Conservation (phyloP, 2,113 vertebrate genomes). For the Oncorhynchus masou region DNA sequence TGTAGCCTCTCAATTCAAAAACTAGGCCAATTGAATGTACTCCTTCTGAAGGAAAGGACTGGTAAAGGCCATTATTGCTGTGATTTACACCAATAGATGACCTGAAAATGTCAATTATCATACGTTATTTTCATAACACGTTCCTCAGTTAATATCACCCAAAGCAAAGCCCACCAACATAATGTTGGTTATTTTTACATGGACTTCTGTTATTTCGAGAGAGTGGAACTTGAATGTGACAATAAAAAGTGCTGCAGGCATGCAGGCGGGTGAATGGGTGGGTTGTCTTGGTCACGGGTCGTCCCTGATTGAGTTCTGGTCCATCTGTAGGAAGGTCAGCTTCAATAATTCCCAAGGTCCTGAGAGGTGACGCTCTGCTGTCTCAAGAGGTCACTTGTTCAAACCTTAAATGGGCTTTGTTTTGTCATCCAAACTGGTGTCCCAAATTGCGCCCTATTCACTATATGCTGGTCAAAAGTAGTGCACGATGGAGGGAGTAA, state of each 20-base stretch:
- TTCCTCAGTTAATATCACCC: no score
- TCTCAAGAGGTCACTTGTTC: conserved; percentile 18
- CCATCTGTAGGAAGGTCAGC: conserved; percentile 26
- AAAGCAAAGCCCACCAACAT: no score
- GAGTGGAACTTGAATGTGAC: background rate
- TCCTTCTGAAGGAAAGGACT: background rate
- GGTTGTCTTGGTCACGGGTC: conserved; percentile 6
- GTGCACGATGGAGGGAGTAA: no score
- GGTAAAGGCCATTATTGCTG: no score
- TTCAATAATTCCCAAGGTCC: background rate
- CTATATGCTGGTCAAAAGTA: no score
- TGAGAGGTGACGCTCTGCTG: background rate
- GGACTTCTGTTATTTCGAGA: background rate
- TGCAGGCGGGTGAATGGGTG: conserved; percentile 17
- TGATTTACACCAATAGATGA: no score
- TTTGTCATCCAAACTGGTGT: background rate
- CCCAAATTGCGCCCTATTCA: no score
- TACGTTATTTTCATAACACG: no score
- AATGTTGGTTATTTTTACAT: background rate
- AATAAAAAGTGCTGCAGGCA: background rate
- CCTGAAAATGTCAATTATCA: no score
- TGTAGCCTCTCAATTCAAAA: background rate
- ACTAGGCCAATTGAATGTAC: background rate
- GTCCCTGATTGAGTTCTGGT: conserved; percentile 30
- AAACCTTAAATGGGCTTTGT: background rate